These are phyloP conservation scores for Callosobruchus maculatus DNA, from an alignment of 2,888 invertebrate species.

Conservation along the genomic window DNA sequence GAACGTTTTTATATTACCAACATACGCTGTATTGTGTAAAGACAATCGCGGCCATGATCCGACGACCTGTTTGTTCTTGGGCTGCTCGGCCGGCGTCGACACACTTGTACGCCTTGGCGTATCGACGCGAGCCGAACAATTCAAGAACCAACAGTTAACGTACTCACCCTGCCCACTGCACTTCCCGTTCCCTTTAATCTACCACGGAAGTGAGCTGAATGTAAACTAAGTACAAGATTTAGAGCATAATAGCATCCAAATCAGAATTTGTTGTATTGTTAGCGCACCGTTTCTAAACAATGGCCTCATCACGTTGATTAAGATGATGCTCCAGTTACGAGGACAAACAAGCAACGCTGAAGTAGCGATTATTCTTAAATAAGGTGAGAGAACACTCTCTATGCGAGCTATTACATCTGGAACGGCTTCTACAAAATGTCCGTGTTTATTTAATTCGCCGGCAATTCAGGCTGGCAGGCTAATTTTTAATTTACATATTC, in stretches of 20 bases:
- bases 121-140: no score
- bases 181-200: no score
- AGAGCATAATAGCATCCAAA: not conserved
- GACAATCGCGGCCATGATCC: no score
- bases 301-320: not conserved
- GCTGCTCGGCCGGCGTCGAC: no score
- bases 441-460: not conserved
- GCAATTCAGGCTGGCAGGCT: not conserved
- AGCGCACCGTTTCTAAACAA: not conserved
- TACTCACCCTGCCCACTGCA: no score
- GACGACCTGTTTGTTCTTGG: no score
- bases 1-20: no score
- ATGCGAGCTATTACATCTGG: not conserved
- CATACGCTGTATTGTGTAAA: no score
- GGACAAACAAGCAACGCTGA: not conserved
- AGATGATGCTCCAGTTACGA: not conserved
- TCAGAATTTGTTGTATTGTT: not conserved
- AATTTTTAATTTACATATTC: not conserved
- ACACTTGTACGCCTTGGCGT: no score
- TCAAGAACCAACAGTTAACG: no score
- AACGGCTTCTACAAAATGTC: not conserved
- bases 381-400: not conserved
- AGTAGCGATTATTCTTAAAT: not conserved
- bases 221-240: no score
- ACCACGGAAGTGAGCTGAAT: no score